Conservation (phyloP, 2,888 invertebrate species). For the Uropetala carovei region DNA sequence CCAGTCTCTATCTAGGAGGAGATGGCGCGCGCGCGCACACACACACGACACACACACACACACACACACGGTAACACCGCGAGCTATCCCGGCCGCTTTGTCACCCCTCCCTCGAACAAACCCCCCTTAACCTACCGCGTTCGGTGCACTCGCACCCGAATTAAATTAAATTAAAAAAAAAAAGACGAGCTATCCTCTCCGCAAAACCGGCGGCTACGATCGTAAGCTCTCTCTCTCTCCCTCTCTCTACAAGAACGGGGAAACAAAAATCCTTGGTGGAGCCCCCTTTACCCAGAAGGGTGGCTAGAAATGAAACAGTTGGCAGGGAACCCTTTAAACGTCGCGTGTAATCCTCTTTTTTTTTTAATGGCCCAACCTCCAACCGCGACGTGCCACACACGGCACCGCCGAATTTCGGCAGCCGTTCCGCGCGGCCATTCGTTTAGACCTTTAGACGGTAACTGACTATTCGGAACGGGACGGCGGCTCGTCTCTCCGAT, state of each 20-base stretch:
- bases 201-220: no score
- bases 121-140: neutral
- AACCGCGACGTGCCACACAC: neutral
- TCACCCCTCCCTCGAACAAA: neutral
- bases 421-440: no score
- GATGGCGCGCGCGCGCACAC: neutral
- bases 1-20: neutral
- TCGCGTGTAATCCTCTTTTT: neutral
- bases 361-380: neutral
- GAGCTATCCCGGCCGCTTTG: no score
- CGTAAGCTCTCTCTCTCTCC: no score
- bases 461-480: neutral
- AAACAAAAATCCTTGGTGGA: neutral
- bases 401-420: neutral
- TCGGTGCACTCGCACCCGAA: neutral
- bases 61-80: neutral
- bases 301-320: neutral
- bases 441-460: no score
- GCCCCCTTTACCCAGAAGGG: neutral
- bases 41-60: neutral
- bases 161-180: neutral
- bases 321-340: neutral
- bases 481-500: neutral
- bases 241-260: no score
- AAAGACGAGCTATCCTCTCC: no score